Evolutionary conservation across 2,113 vertebrate species (phyloP).

Genomic region (Gambusia affinis): DNA sequence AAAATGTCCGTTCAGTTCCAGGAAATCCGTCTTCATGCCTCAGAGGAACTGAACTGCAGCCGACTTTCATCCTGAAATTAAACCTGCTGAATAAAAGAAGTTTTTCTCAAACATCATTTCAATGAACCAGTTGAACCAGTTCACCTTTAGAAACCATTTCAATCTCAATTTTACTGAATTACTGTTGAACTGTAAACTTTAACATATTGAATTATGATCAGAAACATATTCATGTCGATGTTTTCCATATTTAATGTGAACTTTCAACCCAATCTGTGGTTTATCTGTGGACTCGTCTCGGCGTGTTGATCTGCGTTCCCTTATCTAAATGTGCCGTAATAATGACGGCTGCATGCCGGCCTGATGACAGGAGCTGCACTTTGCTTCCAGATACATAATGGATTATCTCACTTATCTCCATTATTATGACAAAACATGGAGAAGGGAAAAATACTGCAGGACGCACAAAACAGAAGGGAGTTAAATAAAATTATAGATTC

Average conservation of each 20-base stretch:
- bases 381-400: slow-evolving; percentile 4
- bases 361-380: neutral
- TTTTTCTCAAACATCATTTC: no score
- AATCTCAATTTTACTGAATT: no score
- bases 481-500: neutral
- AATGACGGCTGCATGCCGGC: slow-evolving; percentile 8
- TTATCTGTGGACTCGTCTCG: neutral
- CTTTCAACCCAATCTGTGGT: slow-evolving; percentile 12
- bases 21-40: no score
- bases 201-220: neutral
- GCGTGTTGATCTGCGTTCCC: neutral
- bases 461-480: neutral
- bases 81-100: no score
- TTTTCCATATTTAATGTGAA: slow-evolving; percentile 4
- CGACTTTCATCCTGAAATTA: no score
- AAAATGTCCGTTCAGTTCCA: no score
- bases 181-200: neutral
- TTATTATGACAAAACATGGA: neutral
- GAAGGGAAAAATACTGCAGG: neutral
- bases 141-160: no score
- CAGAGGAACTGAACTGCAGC: no score
- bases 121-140: no score
- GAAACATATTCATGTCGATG: neutral
- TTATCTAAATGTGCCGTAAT: slow-evolving; percentile 33
- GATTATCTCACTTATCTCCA: slow-evolving; percentile 9